Percentiles rank a stretch among this genome's conserved stretches.
These are phyloP conservation scores for Gila orcuttii DNA, from an alignment of 2,113 vertebrate species.

Conservation along the genomic window DNA sequence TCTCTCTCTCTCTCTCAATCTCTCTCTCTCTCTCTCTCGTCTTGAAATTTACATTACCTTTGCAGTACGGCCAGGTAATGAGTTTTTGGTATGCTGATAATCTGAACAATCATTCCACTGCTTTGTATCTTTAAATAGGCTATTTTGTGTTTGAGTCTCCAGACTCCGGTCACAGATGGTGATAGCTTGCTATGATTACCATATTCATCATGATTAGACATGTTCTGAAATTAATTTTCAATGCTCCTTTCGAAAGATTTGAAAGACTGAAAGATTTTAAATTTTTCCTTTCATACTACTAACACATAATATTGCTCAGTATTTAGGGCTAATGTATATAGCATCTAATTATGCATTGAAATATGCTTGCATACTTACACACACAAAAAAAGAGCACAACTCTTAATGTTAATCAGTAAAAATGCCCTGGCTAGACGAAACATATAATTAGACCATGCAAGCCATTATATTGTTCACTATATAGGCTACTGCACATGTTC, in stretches of 20 bases:
- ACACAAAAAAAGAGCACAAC: not conserved
- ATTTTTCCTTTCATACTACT: not conserved
- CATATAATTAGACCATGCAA: not conserved
- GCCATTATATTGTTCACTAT: too few relatives aligned
- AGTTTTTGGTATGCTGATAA: not conserved
- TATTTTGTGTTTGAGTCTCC: not conserved
- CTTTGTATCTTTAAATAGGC: not conserved
- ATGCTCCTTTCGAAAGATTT: too few relatives aligned
- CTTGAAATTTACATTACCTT: not conserved
- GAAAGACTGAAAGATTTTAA: too few relatives aligned
- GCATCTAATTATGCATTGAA: not conserved
- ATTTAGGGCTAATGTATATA: not conserved
- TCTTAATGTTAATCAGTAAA: not conserved
- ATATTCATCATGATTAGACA: not conserved
- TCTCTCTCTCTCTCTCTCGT: not conserved
- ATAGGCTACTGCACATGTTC: too few relatives aligned
- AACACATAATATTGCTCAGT: not conserved
- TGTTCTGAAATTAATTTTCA: not conserved
- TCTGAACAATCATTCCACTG: not conserved
- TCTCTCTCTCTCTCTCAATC: constrained; percentile 16
- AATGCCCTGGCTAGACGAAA: not conserved
- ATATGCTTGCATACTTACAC: not conserved
- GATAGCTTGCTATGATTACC: not conserved
- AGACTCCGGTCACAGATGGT: not conserved
- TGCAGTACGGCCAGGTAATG: not conserved